Evolutionary conservation across 2,113 vertebrate species (phyloP), one percentile per base, ranked within the genome.

Genomic region (Candoia aspera): DNA sequence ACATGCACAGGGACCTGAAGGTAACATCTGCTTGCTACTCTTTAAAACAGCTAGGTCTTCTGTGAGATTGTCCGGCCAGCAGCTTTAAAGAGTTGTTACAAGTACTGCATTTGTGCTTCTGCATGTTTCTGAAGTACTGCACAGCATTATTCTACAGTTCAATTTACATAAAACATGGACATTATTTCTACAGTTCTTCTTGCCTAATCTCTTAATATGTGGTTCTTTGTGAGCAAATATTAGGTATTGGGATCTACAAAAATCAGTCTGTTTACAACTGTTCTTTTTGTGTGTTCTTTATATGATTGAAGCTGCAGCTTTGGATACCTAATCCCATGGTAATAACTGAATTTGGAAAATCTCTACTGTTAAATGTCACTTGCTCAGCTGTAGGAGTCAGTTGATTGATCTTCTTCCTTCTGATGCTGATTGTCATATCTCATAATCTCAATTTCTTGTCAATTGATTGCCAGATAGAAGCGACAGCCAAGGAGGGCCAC

Each of bases 401-500:
- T 91, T 94, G 91, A 93, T 95, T 94, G 58, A 95, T 95, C 53
- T 0, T 68, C 95, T 94, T 92, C 93, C 95, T 91, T 96, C 68
- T 94, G 91, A 94, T 87, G 79, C 79, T 92, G 94, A 95, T 91
- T 55, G 0, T 85, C 91, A 94, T 96, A 94, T 96, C 96, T 96
- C 95, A 96, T 96, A 96, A 97, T 97, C 95, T 95, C 96, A 95
- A 97, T 97, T 96, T 97, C 97, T 96, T 97, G 97, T 97, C 96
- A 95, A 96, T 97, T 97, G 95, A 97, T 97, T 97, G 97, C 97
- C 97, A 97, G 97, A 97, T 96, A 97, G 96, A 97, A 97, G 96
- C 95, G 94, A 97, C 96, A 97, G 94, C 96, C 96, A 97, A 96
- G 96, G 96, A 96, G 97, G 95, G 96, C 95, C 96, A 93, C 96